phyloP scores from a whole-genome alignment of 35 echinoderm and acorn worm species.

The Apostichopus japonicus region DNA sequence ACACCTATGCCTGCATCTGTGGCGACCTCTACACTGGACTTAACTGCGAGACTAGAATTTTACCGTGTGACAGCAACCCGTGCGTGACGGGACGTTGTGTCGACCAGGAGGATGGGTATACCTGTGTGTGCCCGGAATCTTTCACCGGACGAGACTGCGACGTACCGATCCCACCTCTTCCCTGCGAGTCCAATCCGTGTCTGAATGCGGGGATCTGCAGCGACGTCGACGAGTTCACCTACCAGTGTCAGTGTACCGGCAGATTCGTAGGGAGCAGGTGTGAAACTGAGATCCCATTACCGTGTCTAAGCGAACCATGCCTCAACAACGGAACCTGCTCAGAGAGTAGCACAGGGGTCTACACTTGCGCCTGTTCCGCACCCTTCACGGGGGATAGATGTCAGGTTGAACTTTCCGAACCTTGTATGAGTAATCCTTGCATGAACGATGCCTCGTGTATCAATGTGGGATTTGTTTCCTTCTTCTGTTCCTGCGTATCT shows the following conservation, averaged over 20 bases:
- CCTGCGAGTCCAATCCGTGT: slow-evolving; percentile 81
- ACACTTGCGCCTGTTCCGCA: slow-evolving; percentile 30
- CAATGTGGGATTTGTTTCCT: slow-evolving; percentile 56
- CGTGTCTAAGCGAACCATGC: slow-evolving; percentile 69
- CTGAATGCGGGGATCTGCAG: slow-evolving; percentile 66
- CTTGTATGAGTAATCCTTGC: slow-evolving; percentile 81
- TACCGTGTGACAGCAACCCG: slow-evolving; percentile 81
- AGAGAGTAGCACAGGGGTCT: slow-evolving; percentile 32
- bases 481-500: slow-evolving; percentile 56
- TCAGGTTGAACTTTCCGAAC: slow-evolving; percentile 42
- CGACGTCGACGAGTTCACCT: slow-evolving; percentile 34
- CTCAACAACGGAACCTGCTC: slow-evolving; percentile 53
- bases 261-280: slow-evolving; percentile 69
- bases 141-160: slow-evolving; percentile 80
- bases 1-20: slow-evolving; percentile 34
- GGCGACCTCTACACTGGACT: slow-evolving; percentile 52
- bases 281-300: slow-evolving; percentile 66
- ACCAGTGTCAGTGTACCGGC: slow-evolving; percentile 66
- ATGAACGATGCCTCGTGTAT: slow-evolving; percentile 66
- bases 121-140: slow-evolving; percentile 61
- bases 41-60: slow-evolving; percentile 71
- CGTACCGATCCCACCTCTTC: slow-evolving; percentile 55
- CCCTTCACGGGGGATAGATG: slow-evolving; percentile 60
- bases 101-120: slow-evolving; percentile 60
- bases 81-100: slow-evolving; percentile 76